Base-by-base conservation (phyloP, 2,888 invertebrate genomes). In the Acleris holmiana region DNA sequence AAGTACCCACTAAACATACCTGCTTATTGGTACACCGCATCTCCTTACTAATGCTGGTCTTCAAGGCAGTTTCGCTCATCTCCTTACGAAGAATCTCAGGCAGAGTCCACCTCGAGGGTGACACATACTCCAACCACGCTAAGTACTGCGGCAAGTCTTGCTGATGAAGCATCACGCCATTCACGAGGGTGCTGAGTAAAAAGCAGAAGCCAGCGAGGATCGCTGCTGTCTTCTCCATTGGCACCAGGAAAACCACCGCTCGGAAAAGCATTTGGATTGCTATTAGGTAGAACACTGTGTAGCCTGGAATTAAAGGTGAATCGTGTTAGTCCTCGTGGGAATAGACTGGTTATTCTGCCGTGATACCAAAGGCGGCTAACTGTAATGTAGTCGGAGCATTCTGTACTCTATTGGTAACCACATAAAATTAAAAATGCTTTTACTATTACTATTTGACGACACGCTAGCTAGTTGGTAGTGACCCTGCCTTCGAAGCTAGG, bases 91-190 rank as follows among this genome's bases (percentile, higher is more conserved):
- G 82, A 54, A 97, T 82, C 68, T 95, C 94, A 0, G 96, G 95
- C 70, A 96, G 77, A 2, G 95, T 82, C 96, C 97, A 97, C 63
- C 94, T 93, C 0, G 95, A 94, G 0, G 97, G 97, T 2, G 96
- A 96, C 51, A 95, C 91, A 71, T 94, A 94, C 72, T 94, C 93
- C 68, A 96, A 79, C 95, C 96, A 96, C 60, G 88, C 89, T 66
- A 94, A 93, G 77, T 95, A 94, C 19, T 88, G 79, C 1, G 96
- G 94, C 68, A 96, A 74, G 80, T 97, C 96, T 61, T 92, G 91
- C 4, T 94, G 93, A 75, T 97, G 96, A 35, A 97, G 78, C 68
- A 94, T 88, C 74, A 94, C 96, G 0, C 97, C 97, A 57, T 95
- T 94, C 4, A 94, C 94, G 0, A 96, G 89, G 2, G 95, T 91